These are phyloP conservation scores for Crioceris asparagi DNA, from an alignment of 2,888 invertebrate species.

Conservation along the genomic window DNA sequence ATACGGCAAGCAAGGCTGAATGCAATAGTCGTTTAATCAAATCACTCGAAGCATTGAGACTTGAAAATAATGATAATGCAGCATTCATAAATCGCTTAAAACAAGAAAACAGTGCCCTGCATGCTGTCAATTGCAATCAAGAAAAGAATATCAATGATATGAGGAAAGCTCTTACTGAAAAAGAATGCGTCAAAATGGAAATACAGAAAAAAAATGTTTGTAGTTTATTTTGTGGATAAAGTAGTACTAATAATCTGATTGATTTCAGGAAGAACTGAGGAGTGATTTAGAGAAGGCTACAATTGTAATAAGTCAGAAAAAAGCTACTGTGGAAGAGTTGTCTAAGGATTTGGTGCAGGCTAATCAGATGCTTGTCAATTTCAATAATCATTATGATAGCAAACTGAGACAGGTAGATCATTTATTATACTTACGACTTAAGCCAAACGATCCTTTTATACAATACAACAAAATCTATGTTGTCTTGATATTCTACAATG, in stretches of 20 bases:
- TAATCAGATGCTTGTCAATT: slow-evolving; percentile 35
- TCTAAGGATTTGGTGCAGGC: slow-evolving; percentile 35
- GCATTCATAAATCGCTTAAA: slow-evolving; percentile 25
- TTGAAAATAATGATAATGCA: slow-evolving; percentile 26
- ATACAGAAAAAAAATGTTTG: slow-evolving; percentile 28
- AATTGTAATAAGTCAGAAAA: slow-evolving; percentile 32
- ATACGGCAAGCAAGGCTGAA: slow-evolving; percentile 24
- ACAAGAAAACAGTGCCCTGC: slow-evolving; percentile 26
- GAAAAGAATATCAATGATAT: slow-evolving; percentile 24
- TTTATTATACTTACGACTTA: slow-evolving; percentile 1
- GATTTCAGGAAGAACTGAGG: slow-evolving; percentile 29
- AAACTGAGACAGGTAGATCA: slow-evolving; percentile 29
- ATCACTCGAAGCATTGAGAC: slow-evolving; percentile 27
- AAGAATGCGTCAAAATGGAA: slow-evolving; percentile 20
- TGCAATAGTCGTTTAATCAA: slow-evolving; percentile 23
- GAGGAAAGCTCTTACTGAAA: slow-evolving; percentile 16
- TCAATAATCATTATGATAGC: slow-evolving; percentile 33
- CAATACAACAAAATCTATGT: background rate
- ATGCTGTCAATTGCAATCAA: slow-evolving; percentile 18
- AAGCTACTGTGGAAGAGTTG: slow-evolving; percentile 32
- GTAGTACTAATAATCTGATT: slow-evolving; percentile 1
- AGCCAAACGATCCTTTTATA: background rate
- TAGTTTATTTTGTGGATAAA: slow-evolving; percentile 4
- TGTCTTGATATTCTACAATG: background rate
- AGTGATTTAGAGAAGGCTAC: slow-evolving; percentile 33